Evolutionary conservation across 2,797 vertebrate species (phyloP), one percentile per base, ranked within the genome.

Genomic region (Tiaroga cobitis): DNA sequence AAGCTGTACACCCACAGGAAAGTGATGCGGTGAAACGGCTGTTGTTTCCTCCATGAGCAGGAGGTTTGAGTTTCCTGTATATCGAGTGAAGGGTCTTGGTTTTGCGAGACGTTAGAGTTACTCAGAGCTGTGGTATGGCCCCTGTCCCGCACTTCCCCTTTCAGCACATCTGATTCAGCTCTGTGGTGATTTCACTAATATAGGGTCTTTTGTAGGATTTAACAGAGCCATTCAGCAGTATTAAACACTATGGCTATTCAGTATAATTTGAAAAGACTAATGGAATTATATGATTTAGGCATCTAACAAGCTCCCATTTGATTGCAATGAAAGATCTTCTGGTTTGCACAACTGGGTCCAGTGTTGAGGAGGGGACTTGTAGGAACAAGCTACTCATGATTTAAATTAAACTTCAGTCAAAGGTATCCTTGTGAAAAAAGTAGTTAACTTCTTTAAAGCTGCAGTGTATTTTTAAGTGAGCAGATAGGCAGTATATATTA

Each of bases 11-110:
- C 54, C 61, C 72, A 77, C 49, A 49, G 83, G 41, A 54, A 41
- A 80, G 79, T 67, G 56, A 59, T 61, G 13, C 11, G 3, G 41
- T 67, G 41, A 83, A 83, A 67, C 24, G 32, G 72, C 72, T 67
- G 59, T 83, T 75, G 70, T 83, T 83, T 73, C 39, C n/a, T 85
- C 63, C 51, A 9, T 79, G 75, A 76, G 73, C 32, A 34, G 67
- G 24, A 74, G 76, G 54, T 18, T 29, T 70, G 65, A 43, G 43
- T 43, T 84, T 85, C 78, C 76, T 49, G 77, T 85, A 21, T 49
- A 65, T 16, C 3, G 29, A 39, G 72, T 54, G 24, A 82, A 82
- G 43, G 51, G 79, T 39, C 51, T 78, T 51, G 13, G 41, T 86
- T 86, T 69, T 19, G 41, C 16, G 39, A 61, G 72, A 46, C 0